Base-by-base conservation (phyloP, 2,113 vertebrate genomes). In the Capreolus pygargus region DNA sequence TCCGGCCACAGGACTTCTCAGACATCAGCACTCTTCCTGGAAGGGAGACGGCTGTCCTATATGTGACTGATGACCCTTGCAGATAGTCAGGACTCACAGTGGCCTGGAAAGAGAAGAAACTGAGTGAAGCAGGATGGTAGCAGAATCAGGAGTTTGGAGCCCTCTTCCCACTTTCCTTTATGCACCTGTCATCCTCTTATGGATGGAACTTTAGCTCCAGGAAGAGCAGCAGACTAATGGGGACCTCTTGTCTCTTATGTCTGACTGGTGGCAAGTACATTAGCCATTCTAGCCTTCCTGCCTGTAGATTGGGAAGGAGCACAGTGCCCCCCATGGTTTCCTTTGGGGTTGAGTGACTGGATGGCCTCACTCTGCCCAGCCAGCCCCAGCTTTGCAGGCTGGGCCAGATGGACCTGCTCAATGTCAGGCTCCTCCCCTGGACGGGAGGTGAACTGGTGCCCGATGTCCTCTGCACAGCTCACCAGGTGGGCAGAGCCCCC, bases 1-100 rank as follows among this genome's bases (percentile, higher is more conserved):
- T 98, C 94, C 12, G 90, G 92, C 94, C 88, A 1, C 93, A 95
- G 95, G 86, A 89, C 97, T 98, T 98, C 93, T 91, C 89, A 97
- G 95, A 95, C 93, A 97, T 50, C 5, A 0, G 50, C 0, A 28
- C 81, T 98, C 84, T 98, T 98, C 95, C 95, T 98, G 96, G 97
- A 98, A 98, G 64, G 96, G 81, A 91, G 94, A 94, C 74, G 36
- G 92, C 95, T 94, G 58, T 74, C 12, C n/a, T 86, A 7, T 1
- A 0, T 47, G 3, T 76, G 76, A 45, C 57, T 15, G 8, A 67
- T 45, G 13, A 30, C 30, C 25, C 27, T 36, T 45, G 16, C 7
- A 17, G 3, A 11, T 8, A 61, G 61, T 10, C 33, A 82, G 55
- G 39, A 27, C 70, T 76, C 45, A 79, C 43, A 30, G 55, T 19